These are phyloP conservation scores for Trimorus sp. DNA, from an alignment of 2,888 invertebrate species.

Conservation along the genomic window DNA sequence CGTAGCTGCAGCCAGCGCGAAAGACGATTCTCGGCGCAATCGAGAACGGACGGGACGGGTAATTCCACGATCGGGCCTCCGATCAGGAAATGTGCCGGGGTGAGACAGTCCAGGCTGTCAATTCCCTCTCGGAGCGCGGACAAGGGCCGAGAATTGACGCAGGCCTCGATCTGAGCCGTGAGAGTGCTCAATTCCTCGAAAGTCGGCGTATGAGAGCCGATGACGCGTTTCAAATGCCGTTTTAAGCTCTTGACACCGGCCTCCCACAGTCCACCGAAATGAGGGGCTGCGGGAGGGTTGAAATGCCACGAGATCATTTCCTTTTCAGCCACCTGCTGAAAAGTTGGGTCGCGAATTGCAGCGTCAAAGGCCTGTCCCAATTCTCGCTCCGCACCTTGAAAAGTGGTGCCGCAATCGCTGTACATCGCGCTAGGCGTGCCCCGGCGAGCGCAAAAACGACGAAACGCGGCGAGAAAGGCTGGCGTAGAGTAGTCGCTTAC, in stretches of 20 bases:
- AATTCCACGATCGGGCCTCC: slow-evolving; percentile 7
- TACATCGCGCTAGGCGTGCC: slow-evolving; percentile 6
- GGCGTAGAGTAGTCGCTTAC: slow-evolving; percentile 5
- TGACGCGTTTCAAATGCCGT: not conserved
- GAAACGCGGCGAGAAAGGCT: slow-evolving; percentile 8
- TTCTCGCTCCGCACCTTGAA: slow-evolving; percentile 5
- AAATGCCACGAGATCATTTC: no score
- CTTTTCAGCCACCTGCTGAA: no score
- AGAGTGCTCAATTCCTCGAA: slow-evolving; percentile 6
- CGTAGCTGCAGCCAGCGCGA: not conserved
- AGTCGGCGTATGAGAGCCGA: not conserved
- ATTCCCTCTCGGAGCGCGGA: not conserved
- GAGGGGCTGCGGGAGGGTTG: no score
- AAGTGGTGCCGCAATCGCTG: slow-evolving; percentile 15
- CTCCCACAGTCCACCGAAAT: no score
- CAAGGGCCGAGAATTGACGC: slow-evolving; percentile 15
- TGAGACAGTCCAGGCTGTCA: not conserved
- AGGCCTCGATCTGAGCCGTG: not conserved
- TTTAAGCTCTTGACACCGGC: not conserved
- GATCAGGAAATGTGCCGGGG: slow-evolving; percentile 16
- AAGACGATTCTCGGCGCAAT: not conserved
- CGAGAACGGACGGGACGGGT: slow-evolving; percentile 4
- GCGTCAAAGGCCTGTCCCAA: slow-evolving; percentile 6
- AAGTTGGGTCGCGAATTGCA: not conserved
- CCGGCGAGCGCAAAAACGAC: slow-evolving; percentile 8